These are phyloP conservation scores for Anolis sagrei DNA, from an alignment of 2,113 vertebrate genomes.

Conservation along the genomic window DNA sequence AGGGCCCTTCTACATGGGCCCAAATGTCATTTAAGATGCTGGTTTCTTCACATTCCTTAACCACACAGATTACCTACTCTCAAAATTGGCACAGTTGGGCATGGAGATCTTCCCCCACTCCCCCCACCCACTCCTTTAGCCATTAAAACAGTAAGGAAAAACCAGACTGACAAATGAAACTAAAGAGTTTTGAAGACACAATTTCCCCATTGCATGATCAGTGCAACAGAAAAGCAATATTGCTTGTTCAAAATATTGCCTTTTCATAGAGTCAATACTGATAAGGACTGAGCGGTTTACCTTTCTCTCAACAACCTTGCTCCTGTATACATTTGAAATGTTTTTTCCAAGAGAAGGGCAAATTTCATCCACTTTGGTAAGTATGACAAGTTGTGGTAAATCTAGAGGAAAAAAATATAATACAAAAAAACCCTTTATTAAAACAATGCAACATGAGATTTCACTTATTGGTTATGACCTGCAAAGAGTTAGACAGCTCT, in stretches of 20 bases:
- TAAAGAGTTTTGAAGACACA: no score
- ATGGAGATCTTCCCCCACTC: no score
- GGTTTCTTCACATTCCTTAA: no score
- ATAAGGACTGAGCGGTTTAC: background rate
- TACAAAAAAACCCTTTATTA: background rate
- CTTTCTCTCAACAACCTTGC: conserved; percentile 7
- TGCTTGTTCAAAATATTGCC: background rate
- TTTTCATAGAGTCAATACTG: no score
- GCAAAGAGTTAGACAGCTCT: no score
- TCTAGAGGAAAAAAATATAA: background rate
- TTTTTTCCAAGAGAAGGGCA: background rate
- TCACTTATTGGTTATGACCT: background rate
- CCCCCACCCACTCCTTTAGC: no score
- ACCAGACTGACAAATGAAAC: no score
- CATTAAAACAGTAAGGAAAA: no score
- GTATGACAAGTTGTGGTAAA: background rate
- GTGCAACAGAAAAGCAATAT: background rate
- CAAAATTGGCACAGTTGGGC: no score
- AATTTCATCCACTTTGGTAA: conserved; percentile 32
- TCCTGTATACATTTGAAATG: conserved; percentile 11
- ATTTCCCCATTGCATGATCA: background rate
- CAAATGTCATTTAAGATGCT: no score
- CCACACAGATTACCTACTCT: no score
- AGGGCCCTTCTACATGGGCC: no score
- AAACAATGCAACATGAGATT: background rate